Base-by-base conservation (phyloP, 2,113 vertebrate genomes). In the Apodemus sylvaticus region DNA sequence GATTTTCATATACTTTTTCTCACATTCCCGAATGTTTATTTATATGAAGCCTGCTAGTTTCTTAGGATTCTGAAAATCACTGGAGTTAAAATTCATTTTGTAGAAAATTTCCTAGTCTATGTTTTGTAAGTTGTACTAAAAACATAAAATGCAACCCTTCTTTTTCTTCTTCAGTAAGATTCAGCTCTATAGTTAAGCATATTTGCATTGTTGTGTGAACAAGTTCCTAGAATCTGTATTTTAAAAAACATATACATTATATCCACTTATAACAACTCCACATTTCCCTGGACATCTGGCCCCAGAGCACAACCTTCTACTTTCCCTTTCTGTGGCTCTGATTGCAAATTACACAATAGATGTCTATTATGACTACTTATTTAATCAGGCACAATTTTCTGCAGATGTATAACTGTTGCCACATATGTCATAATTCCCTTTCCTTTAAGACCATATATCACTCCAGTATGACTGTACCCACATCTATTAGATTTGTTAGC, bases 1-100 rank as follows among this genome's bases (percentile, higher is more conserved):
- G 79, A 88, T 79, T 95, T 83, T 82, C 1, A 62, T 39, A 85
- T 62, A 39, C 86, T 96, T 77, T 42, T 94, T 73, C 39, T 86
- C 5, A 78, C 1, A 55, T 68, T 70, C 26, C 2, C 85, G 24
- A 90, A 82, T 68, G 55, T 87, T 93, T 94, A 68, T 66, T 71
- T 87, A 71, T 13, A 68, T 66, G 39, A 91, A 93, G 45, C 48
- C 8, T 76, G 78, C 64, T 94, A 20, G 55, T 92, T 92, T 96
- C 55, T 17, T 48, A 68, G 5, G 60, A 62, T 39, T 62, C 48
- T 31, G 79, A 4, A 96, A 90, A 79, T 90, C 20, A 51, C 22
- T 85, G 89, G 60, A 14, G 48, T 14, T 55, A 89, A 91, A 93
- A n/a, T 91, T 87, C 6, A 73, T 5, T 83, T 83, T 93, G 51